Base-by-base conservation (phyloP, 2,113 vertebrate species). In the Ophthalmolycus amberensis region DNA sequence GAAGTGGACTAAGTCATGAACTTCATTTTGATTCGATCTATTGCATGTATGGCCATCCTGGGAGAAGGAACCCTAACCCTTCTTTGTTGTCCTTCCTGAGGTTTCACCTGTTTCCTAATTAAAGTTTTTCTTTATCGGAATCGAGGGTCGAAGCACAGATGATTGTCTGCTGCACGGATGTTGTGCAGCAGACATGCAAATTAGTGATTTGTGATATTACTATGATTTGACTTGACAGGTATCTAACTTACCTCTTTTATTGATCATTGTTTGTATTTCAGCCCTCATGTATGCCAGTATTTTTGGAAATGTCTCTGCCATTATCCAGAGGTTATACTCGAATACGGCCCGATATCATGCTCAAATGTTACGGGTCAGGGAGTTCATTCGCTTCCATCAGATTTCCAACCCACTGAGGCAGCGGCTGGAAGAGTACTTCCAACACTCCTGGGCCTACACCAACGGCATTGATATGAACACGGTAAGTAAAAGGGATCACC, bases 401-500 rank as follows among this genome's bases (percentile, higher is more conserved):
- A 99, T 99, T 80, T 98, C 98, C 27, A 99, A 99, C 89, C 98
- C 98, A 0, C 94, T 99, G 89, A 93, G 98, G 54, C 98, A 99
- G 89, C 91, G 98, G 12, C 96, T 99, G 67, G 98, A 99, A 90
- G 98, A 99, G 54, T 99, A 99, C 83, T 99, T 99, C 95, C 98
- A 99, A 81, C 98, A 99, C 7, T 98, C 98, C 0, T 99, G 98
- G 98, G 97, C 97, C 18, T 99, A 99, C 95, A 99, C 98, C 84
- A 99, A 99, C 20, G 98, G 98, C 94, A 99, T 99, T 77, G 98
- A 99, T 89, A 97, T 99, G 98, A 99, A 99, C 93, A 99, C 97
- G 97, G 98, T 99, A 96, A 94, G 96, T 73, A 44, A 66, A 42
- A 44, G 12, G 0, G 11, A 62, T 27, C 52, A 34, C 0, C 29